These are phyloP conservation scores for Dysmachus trigonus DNA, from an alignment of 2,888 invertebrate species.

Conservation along the genomic window DNA sequence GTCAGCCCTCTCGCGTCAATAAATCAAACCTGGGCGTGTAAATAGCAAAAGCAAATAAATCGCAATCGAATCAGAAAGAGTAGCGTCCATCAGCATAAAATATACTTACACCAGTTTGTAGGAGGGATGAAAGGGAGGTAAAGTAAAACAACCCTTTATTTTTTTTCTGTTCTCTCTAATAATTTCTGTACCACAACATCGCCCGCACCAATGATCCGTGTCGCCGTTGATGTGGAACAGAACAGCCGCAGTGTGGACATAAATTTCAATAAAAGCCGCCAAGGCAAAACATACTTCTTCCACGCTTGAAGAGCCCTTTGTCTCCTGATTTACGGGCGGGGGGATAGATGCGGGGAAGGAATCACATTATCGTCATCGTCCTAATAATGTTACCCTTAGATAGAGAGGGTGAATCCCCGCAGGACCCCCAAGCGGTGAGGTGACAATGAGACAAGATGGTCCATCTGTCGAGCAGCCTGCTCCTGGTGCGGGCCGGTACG, in stretches of 20 bases:
- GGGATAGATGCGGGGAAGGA: too few species aligned
- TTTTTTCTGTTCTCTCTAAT: neutral
- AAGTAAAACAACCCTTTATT: neutral
- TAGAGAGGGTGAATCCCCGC: neutral
- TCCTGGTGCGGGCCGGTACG: neutral
- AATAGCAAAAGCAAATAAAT: neutral
- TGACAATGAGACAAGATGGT: neutral
- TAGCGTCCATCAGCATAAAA: neutral
- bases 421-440: neutral
- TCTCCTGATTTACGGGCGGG: neutral
- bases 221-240: neutral
- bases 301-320: neutral
- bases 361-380: neutral
- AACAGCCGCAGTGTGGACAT: neutral
- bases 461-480: neutral
- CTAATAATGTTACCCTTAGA: neutral
- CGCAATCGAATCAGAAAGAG: neutral
- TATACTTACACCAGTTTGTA: neutral
- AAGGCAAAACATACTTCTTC: neutral
- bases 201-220: neutral
- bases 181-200: neutral
- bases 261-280: conserved; percentile 7
- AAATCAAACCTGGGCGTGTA: neutral
- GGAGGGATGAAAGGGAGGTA: too few species aligned
- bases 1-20: neutral